phyloP scores from a whole-genome alignment of 92 coral and sea anemone species.

The Parazoanthus darwini region DNA sequence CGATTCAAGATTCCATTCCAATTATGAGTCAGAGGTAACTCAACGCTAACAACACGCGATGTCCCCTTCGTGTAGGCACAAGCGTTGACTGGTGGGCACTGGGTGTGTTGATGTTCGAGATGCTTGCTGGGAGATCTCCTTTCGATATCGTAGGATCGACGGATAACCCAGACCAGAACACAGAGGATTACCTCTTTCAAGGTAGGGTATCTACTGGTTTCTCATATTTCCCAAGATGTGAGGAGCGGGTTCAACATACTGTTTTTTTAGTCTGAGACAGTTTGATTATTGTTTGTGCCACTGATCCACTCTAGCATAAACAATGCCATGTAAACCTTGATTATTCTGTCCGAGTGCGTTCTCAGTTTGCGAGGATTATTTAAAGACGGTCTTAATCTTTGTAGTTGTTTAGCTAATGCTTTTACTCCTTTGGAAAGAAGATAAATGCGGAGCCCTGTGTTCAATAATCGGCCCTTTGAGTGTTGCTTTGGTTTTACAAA shows the following conservation, averaged over 20 bases:
- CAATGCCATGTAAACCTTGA: neutral
- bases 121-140: slow-evolving; percentile 98
- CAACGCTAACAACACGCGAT: neutral
- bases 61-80: slow-evolving; percentile 52
- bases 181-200: slow-evolving; percentile 97
- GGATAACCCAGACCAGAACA: slow-evolving; percentile 98
- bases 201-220: slow-evolving; percentile 50
- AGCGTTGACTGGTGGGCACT: slow-evolving; percentile 99
- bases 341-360: neutral
- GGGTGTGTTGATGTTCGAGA: slow-evolving; percentile 94
- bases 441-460: too few relatives aligned
- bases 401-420: too few relatives aligned
- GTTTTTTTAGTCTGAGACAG: neutral
- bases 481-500: neutral
- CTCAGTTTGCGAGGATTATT: neutral
- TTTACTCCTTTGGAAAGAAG: too few relatives aligned
- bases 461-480: too few relatives aligned
- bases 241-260: neutral
- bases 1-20: neutral
- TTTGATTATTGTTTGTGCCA: neutral
- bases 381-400: too few relatives aligned
- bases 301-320: neutral
- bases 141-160: slow-evolving; percentile 98
- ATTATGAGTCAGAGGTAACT: neutral
- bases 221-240: neutral